phyloP scores from a whole-genome alignment of 2,888 invertebrate species.

The Monochamus alternatus region DNA sequence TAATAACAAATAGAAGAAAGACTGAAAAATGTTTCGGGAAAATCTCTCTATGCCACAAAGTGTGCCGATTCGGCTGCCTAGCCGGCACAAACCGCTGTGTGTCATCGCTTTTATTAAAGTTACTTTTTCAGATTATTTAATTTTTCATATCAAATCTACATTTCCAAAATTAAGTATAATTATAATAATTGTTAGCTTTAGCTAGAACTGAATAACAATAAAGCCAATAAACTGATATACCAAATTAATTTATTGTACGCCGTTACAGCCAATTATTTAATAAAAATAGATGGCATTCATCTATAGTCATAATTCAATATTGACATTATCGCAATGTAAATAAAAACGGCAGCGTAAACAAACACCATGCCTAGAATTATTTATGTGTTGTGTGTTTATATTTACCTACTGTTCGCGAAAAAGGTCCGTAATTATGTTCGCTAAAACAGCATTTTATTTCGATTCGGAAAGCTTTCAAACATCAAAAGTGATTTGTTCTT shows the following conservation, averaged over 20 bases:
- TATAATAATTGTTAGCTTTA: too few relatives aligned
- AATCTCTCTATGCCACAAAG: too few relatives aligned
- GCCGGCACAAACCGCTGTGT: too few relatives aligned
- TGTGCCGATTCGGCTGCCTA: too few relatives aligned
- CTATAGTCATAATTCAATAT: conserved; percentile 6
- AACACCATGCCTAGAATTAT: conserved; percentile 1
- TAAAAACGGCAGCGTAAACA: conserved; percentile 3
- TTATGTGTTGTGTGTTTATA: conserved; percentile 1
- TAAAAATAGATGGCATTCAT: conserved; percentile 10
- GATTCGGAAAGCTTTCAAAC: conserved; percentile 4
- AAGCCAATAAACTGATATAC: neutral
- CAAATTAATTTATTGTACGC: neutral
- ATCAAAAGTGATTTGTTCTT: neutral
- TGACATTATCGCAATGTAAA: conserved; percentile 10
- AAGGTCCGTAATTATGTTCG: conserved; percentile 2
- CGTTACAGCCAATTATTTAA: conserved; percentile 2
- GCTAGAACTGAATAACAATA: neutral
- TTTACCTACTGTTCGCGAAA: conserved; percentile 2
- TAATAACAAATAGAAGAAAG: too few relatives aligned
- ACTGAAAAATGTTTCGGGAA: too few relatives aligned
- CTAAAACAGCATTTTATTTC: conserved; percentile 9
- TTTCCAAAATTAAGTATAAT: too few relatives aligned
- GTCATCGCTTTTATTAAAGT: too few relatives aligned
- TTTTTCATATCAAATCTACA: too few relatives aligned
- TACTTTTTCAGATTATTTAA: too few relatives aligned